These are phyloP conservation scores for Agapornis canus DNA, from an alignment of 2,797 vertebrate species.

Conservation along the genomic window DNA sequence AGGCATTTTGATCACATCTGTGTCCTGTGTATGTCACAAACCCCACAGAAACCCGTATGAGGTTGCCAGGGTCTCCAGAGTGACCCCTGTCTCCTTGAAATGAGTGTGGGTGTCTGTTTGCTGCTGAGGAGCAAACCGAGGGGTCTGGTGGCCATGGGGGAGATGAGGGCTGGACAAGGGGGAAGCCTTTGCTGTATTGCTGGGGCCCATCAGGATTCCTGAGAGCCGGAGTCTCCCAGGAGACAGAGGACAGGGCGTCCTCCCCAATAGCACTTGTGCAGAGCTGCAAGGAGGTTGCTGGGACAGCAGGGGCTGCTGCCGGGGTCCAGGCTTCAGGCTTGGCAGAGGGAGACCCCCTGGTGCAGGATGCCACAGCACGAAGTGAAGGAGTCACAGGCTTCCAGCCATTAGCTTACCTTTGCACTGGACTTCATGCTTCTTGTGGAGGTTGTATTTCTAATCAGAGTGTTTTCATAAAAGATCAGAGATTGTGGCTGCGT, in stretches of 20 bases:
- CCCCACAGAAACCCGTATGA: background rate
- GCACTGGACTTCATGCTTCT: background rate
- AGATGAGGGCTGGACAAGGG: background rate
- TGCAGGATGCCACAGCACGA: background rate
- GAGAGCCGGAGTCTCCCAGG: background rate
- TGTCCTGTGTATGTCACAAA: background rate
- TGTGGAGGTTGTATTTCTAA: background rate
- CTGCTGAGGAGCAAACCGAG: background rate
- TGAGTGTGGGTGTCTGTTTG: accelerated
- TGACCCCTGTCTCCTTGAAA: background rate
- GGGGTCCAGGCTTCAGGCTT: background rate
- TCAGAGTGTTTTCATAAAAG: background rate
- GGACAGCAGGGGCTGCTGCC: accelerated
- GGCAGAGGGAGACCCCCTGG: accelerated
- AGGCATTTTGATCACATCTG: background rate
- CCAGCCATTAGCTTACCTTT: background rate
- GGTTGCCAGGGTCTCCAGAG: background rate
- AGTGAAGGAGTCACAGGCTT: accelerated
- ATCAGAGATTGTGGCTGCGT: background rate
- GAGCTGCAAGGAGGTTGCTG: background rate
- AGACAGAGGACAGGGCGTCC: background rate
- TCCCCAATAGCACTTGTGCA: accelerated
- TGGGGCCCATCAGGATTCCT: background rate
- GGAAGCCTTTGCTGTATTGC: background rate
- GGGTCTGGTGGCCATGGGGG: background rate